Base-by-base conservation (phyloP, 2,797 vertebrate genomes). In the Anguilla anguilla region DNA sequence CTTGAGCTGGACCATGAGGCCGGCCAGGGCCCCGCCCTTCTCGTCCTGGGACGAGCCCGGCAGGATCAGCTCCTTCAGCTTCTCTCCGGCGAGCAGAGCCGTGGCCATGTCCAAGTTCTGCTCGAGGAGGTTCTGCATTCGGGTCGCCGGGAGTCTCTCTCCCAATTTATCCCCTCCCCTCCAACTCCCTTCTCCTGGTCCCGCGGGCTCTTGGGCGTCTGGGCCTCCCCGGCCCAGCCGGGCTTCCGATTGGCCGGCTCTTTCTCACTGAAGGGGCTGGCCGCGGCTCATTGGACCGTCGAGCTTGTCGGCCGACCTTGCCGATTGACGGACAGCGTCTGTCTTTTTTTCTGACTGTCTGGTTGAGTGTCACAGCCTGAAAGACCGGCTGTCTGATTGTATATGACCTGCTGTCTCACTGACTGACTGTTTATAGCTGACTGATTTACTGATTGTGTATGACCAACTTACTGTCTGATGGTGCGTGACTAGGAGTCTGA, bases 41-140 rank as follows among this genome's bases (percentile, higher is more conserved):
- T 99, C 98, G 94, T 99, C 98, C 95, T 98, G 98, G 87, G 97
- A 96, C 89, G 97, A 97, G 89, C 98, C 98, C 0, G 98, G 98
- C 95, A 99, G 92, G 94, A 99, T 99, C 89, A 99, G 97, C 95
- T 99, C 98, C 95, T 98, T 98, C 95, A 99, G 97, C 96, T 99
- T 99, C 96, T 99, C 98, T 83, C 98, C 98, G 57, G 98, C 98
- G 91, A 99, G 97, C 93, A 99, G 96, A 94, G 98, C 98, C 86
- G 98, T 99, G 95, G 98, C 98, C 98, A 99, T 99, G 97, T 99
- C 98, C 95, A 98, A 96, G 91, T 99, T 98, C 94, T 98, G 98
- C 93, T 99, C 98, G 91, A 99, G 95, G 95, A 99, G 97, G 95
- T 98, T 98, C 97, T 99, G 98, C 98, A 99, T 99, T 94, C 96